Base-by-base conservation (phyloP, 2,888 invertebrate species). In the Dexiosoma caninum region DNA sequence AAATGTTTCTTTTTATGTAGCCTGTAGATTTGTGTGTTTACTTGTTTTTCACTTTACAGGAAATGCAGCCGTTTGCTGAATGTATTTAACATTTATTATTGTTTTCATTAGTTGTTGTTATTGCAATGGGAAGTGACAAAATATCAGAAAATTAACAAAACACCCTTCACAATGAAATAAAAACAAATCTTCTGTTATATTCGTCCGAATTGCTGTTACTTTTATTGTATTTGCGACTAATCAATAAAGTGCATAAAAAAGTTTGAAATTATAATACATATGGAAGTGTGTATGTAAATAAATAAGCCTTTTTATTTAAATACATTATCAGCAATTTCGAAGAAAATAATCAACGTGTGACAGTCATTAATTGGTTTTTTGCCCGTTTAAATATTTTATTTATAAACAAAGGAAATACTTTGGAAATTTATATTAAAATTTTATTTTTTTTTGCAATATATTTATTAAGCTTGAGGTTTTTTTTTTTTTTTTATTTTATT, bases 161-260 rank as follows among this genome's bases (percentile, higher is more conserved):
- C 12, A 44, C n/a, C 23, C 23, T 7, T 23, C 2, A n/a, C 2
- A 12, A 7, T 12, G 21, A 23, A 69, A 42, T 42, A 77, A 62
- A 10, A 35, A 57, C 30, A 35, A 35, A 67, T 57, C 21, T 30
- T 51, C n/a, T 49, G 14, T 16, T 21, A 42, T 19, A 46, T 37
- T 51, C 30, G 21, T 53, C 10, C 51, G 57, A 23, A 51, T 55
- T n/a, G 9, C 10, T 1, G 1, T 44, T 53, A 7, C 27, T 55
- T 23, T 57, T 46, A 32, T 51, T 42, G 37, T 35, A 16, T 32
- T 57, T 72, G 60, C 71, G 79, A 80, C 46, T 80, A 76, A 80
- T 76, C 80, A 75, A 80, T 80, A 75, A 76, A 75, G 37, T 66
- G 51, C 55, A 69, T 42, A 37, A 53, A 35, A 42, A 46, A 2